These are phyloP conservation scores for Panagrolaimus sp. DNA, from an alignment of 1,140 invertebrate species.

Conservation along the genomic window DNA sequence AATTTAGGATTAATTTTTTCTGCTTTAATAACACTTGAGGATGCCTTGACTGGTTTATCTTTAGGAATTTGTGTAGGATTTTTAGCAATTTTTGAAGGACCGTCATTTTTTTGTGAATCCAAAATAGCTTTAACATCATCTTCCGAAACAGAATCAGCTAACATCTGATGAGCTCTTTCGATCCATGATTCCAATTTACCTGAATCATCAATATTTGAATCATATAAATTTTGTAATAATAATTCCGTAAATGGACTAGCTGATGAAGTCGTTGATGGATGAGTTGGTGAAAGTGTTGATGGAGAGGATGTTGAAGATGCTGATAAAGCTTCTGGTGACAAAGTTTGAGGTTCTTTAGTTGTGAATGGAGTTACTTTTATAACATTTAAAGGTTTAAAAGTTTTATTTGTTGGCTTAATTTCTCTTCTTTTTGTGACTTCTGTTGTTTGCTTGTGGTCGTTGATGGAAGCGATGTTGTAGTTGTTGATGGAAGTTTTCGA, in stretches of 20 bases:
- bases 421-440: neutral
- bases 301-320: neutral
- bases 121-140: neutral
- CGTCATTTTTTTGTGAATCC: neutral
- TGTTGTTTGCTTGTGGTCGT: too few species aligned
- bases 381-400: neutral
- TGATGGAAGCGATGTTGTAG: too few species aligned
- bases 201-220: neutral
- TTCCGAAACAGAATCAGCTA: constrained; percentile 1
- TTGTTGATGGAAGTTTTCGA: constrained; percentile 6
- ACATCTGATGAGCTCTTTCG: constrained; percentile 10
- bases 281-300: neutral
- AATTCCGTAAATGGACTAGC: too few species aligned
- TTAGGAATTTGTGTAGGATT: too few species aligned
- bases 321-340: neutral
- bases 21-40: too few species aligned
- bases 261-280: neutral
- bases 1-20: too few species aligned
- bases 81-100: neutral
- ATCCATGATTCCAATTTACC: constrained; percentile 3
- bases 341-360: neutral
- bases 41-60: too few species aligned
- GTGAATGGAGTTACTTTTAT: neutral
- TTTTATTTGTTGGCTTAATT: neutral
- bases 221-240: too few species aligned